Base-by-base conservation (phyloP, 1,140 invertebrate genomes). In the Zelostemma sp. region DNA sequence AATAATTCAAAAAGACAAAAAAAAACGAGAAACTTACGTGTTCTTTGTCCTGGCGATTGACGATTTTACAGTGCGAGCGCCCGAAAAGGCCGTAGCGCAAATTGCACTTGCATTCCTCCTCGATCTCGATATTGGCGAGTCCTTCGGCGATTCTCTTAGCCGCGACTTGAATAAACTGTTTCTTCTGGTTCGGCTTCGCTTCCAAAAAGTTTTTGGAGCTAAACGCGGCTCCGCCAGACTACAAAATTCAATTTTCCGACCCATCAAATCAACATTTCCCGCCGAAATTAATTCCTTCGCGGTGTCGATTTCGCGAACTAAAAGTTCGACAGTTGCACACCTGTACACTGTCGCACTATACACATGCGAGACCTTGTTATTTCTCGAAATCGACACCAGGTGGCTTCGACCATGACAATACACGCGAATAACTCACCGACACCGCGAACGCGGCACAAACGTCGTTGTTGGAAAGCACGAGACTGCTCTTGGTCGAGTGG, bases 181-280 rank as follows among this genome's bases (percentile, higher is more conserved):
- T 89, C 77, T 86, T 87, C 69, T 87, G 84, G 17, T 81, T 86
- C 0, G 86, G 77, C 64, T 88, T 86, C 41, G 85, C 79, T 0
- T 85, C 83, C 9, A 85, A 31, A 79, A 88, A 90, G 67, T 87
- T 88, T 49, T 77, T 81, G 0, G 86, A 81, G 6, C 86, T 88
- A 77, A 89, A 88, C 2, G 87, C 83, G 6, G 86, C 82, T 14
- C 89, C 89, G 11, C 86, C 86, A 28, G 85, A 84, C 89, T 90
- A 82, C 76, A 4, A 68, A 65, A 38, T 28, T 28, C 3, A 4
- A 28, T 28, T 28, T 28, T 28, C 25, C 8, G 25, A 8, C 3
- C 25, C 3, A 28, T 28, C 25, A 28, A 28, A 28, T 28, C n/a
- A n/a, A n/a, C n/a, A n/a, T n/a, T n/a, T n/a, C n/a, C n/a, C n/a